Evolutionary conservation across 2,888 invertebrate genomes (phyloP).

Genomic region (Melanargia galathea): DNA sequence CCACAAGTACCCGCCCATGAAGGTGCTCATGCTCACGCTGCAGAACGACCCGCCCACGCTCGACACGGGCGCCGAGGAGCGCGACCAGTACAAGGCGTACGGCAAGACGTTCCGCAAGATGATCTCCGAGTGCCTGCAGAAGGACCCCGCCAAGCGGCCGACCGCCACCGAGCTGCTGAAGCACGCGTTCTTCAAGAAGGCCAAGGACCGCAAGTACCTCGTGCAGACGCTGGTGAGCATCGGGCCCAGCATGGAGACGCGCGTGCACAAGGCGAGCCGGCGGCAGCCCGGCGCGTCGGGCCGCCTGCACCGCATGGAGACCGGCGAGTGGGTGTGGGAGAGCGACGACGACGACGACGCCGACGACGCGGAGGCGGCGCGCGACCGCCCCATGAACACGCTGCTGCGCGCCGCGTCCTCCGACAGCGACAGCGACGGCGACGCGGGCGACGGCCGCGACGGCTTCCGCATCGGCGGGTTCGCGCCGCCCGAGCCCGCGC

Average conservation of each 20-base stretch:
- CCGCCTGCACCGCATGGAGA: slow-evolving; percentile 94
- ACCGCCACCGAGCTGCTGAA: slow-evolving; percentile 98
- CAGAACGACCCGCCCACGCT: slow-evolving; percentile 99
- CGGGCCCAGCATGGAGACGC: slow-evolving; percentile 94
- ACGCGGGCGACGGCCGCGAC: slow-evolving; percentile 51
- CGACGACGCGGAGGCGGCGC: slow-evolving; percentile 76
- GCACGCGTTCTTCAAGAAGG: slow-evolving; percentile 99
- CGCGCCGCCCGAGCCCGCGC: slow-evolving; percentile 61
- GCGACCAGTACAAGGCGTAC: slow-evolving; percentile 99
- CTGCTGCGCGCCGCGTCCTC: slow-evolving; percentile 83
- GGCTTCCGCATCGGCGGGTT: slow-evolving; percentile 70
- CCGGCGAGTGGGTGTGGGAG: slow-evolving; percentile 99
- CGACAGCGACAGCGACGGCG: slow-evolving; percentile 80
- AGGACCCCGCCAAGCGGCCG: slow-evolving; percentile 97
- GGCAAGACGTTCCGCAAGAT: slow-evolving; percentile 99
- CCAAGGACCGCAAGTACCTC: slow-evolving; percentile 95
- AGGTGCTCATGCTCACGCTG: slow-evolving; percentile 98
- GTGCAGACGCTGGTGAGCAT: slow-evolving; percentile 92
- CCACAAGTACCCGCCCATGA: slow-evolving; percentile 99
- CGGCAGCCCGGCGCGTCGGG: slow-evolving; percentile 94
- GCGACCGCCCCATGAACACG: slow-evolving; percentile 84
- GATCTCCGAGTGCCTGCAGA: slow-evolving; percentile 98
- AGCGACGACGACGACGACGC: slow-evolving; percentile 93
- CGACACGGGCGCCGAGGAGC: slow-evolving; percentile 97
- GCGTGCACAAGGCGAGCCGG: slow-evolving; percentile 93